phyloP scores from a whole-genome alignment of 2,888 invertebrate genomes.

The Rhorus exstirpatorius region DNA sequence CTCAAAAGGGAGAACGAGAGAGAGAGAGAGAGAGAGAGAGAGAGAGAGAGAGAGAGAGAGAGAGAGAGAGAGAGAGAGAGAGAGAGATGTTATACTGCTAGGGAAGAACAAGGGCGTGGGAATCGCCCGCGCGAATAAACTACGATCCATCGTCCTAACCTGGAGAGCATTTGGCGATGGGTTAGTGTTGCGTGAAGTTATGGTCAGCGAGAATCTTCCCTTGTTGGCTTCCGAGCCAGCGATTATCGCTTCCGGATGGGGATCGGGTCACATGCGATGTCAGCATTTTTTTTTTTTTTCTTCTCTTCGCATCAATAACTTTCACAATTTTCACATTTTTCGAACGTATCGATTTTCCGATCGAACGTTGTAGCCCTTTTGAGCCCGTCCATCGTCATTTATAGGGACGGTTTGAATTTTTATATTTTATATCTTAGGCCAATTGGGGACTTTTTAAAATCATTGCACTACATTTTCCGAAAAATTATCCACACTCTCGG shows the following conservation, averaged over 20 bases:
- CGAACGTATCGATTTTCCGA: not conserved
- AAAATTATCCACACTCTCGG: no score
- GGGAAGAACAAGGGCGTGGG: conserved; percentile 63
- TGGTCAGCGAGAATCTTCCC: conserved; percentile 61
- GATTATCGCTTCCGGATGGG: conserved; percentile 63
- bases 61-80: conserved; percentile 19
- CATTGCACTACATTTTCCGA: no score
- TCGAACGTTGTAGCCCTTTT: not conserved
- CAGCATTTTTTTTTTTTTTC: conserved; percentile 21
- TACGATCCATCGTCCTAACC: conserved; percentile 32
- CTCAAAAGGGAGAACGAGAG: conserved; percentile 7
- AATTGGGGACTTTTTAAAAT: no score
- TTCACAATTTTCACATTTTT: not conserved
- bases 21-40: conserved; percentile 14
- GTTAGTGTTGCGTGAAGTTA: conserved; percentile 40
- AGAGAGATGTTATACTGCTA: conserved; percentile 24
- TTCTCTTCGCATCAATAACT: not conserved
- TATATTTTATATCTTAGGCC: no score
- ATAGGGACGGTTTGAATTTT: no score
- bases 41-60: no score
- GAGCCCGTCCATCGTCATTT: no score
- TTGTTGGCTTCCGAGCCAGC: conserved; percentile 34
- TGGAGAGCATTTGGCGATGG: conserved; percentile 50
- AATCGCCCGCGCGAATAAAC: conserved; percentile 69
- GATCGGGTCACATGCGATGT: conserved; percentile 48